These are phyloP conservation scores for Drosophila birchii DNA, from an alignment of 2,888 invertebrate genomes.

Conservation along the genomic window DNA sequence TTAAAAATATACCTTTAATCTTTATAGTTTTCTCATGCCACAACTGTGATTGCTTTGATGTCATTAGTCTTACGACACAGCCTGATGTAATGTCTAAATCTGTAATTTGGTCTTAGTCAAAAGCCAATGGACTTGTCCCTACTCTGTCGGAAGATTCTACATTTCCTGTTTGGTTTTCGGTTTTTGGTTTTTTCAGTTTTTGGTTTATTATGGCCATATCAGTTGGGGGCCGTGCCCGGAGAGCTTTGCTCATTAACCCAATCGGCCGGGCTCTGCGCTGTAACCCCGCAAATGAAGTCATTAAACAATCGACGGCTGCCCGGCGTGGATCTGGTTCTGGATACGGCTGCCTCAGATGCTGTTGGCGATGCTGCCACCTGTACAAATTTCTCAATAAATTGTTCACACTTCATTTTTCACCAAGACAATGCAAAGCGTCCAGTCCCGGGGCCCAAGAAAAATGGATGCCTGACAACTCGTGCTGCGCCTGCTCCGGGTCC, in stretches of 20 bases:
- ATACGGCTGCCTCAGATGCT: conserved; percentile 10
- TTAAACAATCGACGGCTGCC: conserved; percentile 70
- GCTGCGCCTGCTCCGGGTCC: conserved; percentile 47
- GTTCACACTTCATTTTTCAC: conserved; percentile 80
- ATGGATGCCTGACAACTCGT: conserved; percentile 80
- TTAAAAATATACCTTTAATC: no score
- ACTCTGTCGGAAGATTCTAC: conserved; percentile 18
- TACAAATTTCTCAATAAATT: conserved; percentile 80
- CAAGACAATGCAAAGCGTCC: conserved; percentile 65
- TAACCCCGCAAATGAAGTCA: conserved; percentile 66
- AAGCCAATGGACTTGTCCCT: conserved; percentile 14
- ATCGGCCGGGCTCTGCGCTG: conserved; percentile 49
- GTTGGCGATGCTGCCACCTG: conserved; percentile 62
- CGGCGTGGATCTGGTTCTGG: conserved; percentile 51
- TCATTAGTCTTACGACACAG: conserved; percentile 26
- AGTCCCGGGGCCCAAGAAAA: conserved; percentile 61
- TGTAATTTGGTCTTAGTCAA: conserved; percentile 25
- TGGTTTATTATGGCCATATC: conserved; percentile 33
- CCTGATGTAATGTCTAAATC: conserved; percentile 40
- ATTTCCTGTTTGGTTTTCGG: conserved; percentile 27
- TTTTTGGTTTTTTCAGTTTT: neutral
- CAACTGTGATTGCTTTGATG: neutral
- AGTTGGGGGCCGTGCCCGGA: conserved; percentile 51
- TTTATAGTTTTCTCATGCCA: neutral
- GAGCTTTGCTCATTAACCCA: conserved; percentile 65